Evolutionary conservation across 2,113 vertebrate species (phyloP), one percentile per base, ranked within the genome.

Genomic region (Ictidomys tridecemlineatus): DNA sequence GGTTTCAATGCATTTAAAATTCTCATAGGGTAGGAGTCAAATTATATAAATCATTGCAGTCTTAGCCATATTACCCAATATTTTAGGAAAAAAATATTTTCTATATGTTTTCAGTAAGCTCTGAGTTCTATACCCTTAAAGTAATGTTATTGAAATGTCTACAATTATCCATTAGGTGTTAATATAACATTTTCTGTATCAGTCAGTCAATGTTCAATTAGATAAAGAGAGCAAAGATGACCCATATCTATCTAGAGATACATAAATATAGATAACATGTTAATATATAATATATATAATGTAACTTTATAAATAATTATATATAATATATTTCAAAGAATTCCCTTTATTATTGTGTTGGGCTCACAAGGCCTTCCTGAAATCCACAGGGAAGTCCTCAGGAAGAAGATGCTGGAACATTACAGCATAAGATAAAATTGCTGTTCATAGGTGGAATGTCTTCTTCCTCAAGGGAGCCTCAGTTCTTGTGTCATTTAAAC

Each of bases 381-480:
- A 73, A 39, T 42, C 24, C 51, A 28, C 0, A 74, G 3, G 17
- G 17, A 73, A 82, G 26, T 5, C 1, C 1, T 22, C 37, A 12
- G 24, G 5, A 32, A 76, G 11, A 2, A 45, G 0, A 0, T 37
- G 4, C 1, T 12, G 13, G 12, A 48, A 34, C 18, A 72, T 2
- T 30, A 7, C 13, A 34, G 30, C 5, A 17, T 26, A 48, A 56
- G 8, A 4, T 13, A 5, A 80, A 76, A 12, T 16, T 34, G 8
- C 2, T 20, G 10, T 51, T 22, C 12, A 10, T 48, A 13, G 5
- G 39, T 32, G 9, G 17, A 69, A 42, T 86, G 65, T 73, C 67
- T 80, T 88, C 51, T 77, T 77, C 7, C 5, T 42, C 0, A 32
- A 8, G 6, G n/a, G 56, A 80, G 12, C 4, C 17, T 85, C 37